Evolutionary conservation across 1,140 invertebrate genomes (phyloP), one percentile per base, ranked within the genome.

Genomic region (Sipha flava): DNA sequence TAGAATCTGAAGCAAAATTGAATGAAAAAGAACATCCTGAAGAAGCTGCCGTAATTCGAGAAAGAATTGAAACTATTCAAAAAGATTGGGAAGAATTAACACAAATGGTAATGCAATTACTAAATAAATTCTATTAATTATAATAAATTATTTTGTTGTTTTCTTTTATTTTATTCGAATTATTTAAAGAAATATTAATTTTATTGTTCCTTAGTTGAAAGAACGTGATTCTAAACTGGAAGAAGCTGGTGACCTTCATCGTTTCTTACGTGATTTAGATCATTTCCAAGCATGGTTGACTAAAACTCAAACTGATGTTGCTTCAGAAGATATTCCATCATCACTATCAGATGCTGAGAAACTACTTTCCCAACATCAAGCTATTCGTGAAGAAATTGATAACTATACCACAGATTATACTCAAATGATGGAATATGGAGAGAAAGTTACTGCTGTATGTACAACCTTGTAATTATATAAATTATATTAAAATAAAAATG

Each of bases 281-380:
- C 98, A 99, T 88, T 99, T 99, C 95, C 97, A 98, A 87, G 90
- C 95, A 1, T 99, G 98, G 98, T 88, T 99, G 80, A 97, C 96
- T 59, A 97, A 97, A 85, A 99, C 97, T 0, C 97, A 99, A 86
- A 96, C 93, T 2, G 95, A 98, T 85, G 93, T 99, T 37, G 98
- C 98, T 18, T 98, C 95, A 12, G 97, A 99, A 87, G 98, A 99
- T 85, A 96, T 94, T 80, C 98, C 98, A 26, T 93, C 93, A n/a
- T 97, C 93, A 81, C 87, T 99, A 82, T 91, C 96, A 6, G 97
- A 99, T 85, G 97, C 98, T 23, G 98, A 99, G 86, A 95, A 97
- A 85, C 87, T 99, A 3, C 88, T 99, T 0, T 96, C 93, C 72
- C 96, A 95, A 86, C 98, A 99, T 87, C 95, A 98, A 87, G 95